Percentiles rank a stretch among this genome's conserved stretches.
Conservation (phyloP, 2,888 invertebrate species). For the Cryptus viduatorius region DNA sequence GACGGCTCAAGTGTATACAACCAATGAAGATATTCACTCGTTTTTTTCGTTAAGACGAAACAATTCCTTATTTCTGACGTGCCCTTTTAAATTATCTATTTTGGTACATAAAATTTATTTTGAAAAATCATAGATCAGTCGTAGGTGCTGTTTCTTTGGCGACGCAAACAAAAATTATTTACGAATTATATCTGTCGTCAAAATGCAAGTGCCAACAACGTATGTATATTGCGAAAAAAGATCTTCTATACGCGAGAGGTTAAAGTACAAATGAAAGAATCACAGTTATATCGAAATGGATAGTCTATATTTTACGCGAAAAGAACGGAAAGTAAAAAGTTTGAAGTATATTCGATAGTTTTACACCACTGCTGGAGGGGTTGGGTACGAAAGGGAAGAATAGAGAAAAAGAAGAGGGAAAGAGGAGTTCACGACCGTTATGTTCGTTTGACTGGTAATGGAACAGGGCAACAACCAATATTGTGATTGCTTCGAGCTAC, state of each 20-base stretch:
- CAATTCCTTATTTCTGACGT: no score
- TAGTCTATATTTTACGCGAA: not conserved
- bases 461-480: slow-evolving; percentile 66
- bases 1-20: not conserved
- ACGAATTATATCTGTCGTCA: no score
- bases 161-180: no score
- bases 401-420: slow-evolving; percentile 14
- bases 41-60: no score
- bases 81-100: no score
- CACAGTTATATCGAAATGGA: not conserved
- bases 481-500: slow-evolving; percentile 66
- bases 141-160: no score
- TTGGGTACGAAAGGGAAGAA: slow-evolving; percentile 18
- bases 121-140: no score
- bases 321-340: not conserved
- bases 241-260: not conserved
- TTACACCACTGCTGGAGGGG: not conserved
- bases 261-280: not conserved
- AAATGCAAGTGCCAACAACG: no score
- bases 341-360: slow-evolving; percentile 22
- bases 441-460: slow-evolving; percentile 64
- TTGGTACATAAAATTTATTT: no score
- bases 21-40: not conserved
- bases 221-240: no score
- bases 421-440: slow-evolving; percentile 41